These are phyloP conservation scores for Trichogramma dendrolimi DNA, from an alignment of 2,888 invertebrate species.

Conservation along the genomic window DNA sequence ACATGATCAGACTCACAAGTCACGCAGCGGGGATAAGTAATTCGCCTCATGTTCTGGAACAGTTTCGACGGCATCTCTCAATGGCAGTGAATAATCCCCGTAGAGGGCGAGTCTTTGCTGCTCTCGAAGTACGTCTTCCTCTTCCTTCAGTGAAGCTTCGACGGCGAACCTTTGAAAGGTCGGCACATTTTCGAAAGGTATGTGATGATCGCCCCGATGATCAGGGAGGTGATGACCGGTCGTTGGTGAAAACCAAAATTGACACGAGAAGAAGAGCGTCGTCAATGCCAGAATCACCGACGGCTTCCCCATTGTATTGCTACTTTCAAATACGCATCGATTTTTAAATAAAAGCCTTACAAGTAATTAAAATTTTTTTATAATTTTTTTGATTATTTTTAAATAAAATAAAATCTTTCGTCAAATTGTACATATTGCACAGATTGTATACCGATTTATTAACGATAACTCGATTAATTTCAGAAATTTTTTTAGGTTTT, in stretches of 20 bases:
- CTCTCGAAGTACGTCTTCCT: slow-evolving; percentile 2
- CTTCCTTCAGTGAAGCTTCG: slow-evolving; percentile 48
- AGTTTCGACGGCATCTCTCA: slow-evolving; percentile 72
- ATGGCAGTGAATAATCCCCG: slow-evolving; percentile 57
- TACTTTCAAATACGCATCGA: neutral
- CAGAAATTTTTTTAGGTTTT: too few relatives aligned
- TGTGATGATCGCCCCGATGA: slow-evolving; percentile 5
- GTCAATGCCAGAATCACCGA: slow-evolving; percentile 26
- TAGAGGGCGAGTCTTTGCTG: slow-evolving; percentile 34
- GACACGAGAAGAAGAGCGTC: slow-evolving; percentile 8
- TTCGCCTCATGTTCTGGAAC: slow-evolving; percentile 34
- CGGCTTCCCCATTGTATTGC: slow-evolving; percentile 34
- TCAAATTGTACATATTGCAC: too few relatives aligned
- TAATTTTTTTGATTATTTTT: too few relatives aligned
- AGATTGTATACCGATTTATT: too few relatives aligned
- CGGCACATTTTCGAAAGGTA: slow-evolving; percentile 31
- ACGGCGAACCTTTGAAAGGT: slow-evolving; percentile 53
- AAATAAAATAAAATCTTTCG: too few relatives aligned
- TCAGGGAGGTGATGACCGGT: slow-evolving; percentile 40
- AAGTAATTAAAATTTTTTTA: too few relatives aligned
- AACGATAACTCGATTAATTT: too few relatives aligned
- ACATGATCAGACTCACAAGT: slow-evolving; percentile 5
- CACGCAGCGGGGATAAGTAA: slow-evolving; percentile 27
- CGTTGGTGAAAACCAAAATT: neutral
- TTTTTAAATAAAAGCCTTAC: too few relatives aligned